Percentiles rank a stretch among this genome's conserved stretches.
These are phyloP conservation scores for Hirtodrosophila cameraria DNA, from an alignment of 2,888 invertebrate species.

Conservation along the genomic window DNA sequence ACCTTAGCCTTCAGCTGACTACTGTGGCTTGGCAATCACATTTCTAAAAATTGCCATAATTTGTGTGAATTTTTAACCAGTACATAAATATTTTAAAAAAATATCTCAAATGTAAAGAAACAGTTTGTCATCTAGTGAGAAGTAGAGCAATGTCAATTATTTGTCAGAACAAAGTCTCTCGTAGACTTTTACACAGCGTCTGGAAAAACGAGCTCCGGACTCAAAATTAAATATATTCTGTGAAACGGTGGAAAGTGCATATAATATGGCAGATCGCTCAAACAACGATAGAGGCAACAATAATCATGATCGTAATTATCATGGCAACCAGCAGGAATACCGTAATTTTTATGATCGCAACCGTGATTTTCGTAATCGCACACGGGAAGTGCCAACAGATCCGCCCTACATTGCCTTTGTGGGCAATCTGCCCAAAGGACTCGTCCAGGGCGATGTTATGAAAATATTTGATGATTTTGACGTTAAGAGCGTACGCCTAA, in stretches of 20 bases:
- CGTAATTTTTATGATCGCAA: constrained; percentile 45
- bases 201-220: constrained; percentile 63
- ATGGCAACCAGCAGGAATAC: constrained; percentile 36
- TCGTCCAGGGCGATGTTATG: constrained; percentile 97
- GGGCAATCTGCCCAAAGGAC: constrained; percentile 94
- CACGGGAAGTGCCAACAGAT: constrained; percentile 91
- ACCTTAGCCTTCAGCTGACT: constrained; percentile 58
- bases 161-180: constrained; percentile 46
- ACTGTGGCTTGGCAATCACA: too few relatives aligned
- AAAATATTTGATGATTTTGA: constrained; percentile 88
- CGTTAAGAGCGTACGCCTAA: constrained; percentile 94
- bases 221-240: constrained; percentile 23
- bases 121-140: constrained; percentile 18
- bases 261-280: constrained; percentile 63
- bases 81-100: too few relatives aligned
- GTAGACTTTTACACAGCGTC: constrained; percentile 61
- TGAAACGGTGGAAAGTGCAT: constrained; percentile 18
- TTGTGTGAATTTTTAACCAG: too few relatives aligned
- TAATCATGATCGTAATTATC: constrained; percentile 37
- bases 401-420: constrained; percentile 97
- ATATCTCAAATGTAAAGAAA: background rate
- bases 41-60: too few relatives aligned
- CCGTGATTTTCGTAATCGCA: constrained; percentile 54
- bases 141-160: constrained; percentile 19
- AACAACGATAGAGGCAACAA: constrained; percentile 27